Base-by-base conservation (phyloP, 92 coral and sea anemone species). In the Phenganax subtilis region DNA sequence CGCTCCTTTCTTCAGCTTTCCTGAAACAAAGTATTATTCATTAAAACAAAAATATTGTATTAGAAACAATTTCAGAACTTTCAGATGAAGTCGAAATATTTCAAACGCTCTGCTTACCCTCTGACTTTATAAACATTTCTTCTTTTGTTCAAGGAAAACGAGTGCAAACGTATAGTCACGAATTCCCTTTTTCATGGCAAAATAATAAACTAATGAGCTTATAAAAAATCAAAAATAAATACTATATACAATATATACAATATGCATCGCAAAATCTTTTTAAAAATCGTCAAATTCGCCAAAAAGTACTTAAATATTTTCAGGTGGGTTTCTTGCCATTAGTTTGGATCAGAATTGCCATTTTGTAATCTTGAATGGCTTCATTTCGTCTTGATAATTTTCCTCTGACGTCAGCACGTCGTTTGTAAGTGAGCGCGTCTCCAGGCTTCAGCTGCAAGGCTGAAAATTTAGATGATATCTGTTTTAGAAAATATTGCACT, bases 351-450 rank as follows among this genome's bases (percentile, higher is more conserved):
- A 92, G 85, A 64, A 96, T 96, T 2, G 99, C 99, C 78, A 87
- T 90, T 80, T 86, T 96, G 88, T 96, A 96, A 88, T 96, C 96
- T 55, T 89, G 85, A 52, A 96, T 90, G 10, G 99, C 99, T 3
- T 91, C 96, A 55, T 82, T 91, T 68, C 87, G 87, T 80, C 88
- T 96, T 54, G 97, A 89, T 69, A 84, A 80, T 79, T 86, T 92
- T 10, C 99, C 99, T 82, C 91, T 69, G 0, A 96, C 96, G 57
- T 96, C 99, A 0, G 97, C 99, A 8, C 99, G 88, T 44, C 92
- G 85, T 87, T 96, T 96, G 85, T 96, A 92, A 6, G 93, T 97
- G 73, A 96, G 86, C 9, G 99, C 99, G 82, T 96, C 99, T n/a
- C 99, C 99, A 37, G 99, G 99, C 37, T 90, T 84, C 12, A 96